phyloP scores from a whole-genome alignment of 2,888 invertebrate genomes.

The Oligia fasciuncula region DNA sequence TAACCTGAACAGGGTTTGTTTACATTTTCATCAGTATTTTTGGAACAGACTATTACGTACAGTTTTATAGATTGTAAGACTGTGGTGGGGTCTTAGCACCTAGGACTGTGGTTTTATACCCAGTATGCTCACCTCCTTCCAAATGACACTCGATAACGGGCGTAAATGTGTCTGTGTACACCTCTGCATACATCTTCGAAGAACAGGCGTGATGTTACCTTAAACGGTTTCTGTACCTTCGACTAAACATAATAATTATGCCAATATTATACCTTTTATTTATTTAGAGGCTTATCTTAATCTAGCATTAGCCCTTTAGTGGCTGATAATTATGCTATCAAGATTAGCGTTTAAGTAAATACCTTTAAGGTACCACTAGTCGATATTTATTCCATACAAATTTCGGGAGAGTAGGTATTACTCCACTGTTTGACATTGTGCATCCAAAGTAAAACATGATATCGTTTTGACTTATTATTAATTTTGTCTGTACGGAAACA shows the following conservation, averaged over 20 bases:
- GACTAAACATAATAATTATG: conserved; percentile 2
- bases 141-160: background rate
- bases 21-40: background rate
- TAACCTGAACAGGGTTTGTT: background rate
- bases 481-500: too few species aligned
- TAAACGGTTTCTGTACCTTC: background rate
- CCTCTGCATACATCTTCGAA: background rate
- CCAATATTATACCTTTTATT: conserved; percentile 29
- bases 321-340: background rate
- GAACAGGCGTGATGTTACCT: background rate
- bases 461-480: too few species aligned
- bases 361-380: background rate
- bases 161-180: background rate
- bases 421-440: too few species aligned
- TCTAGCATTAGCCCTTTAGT: conserved; percentile 5
- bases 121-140: background rate
- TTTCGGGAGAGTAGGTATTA: too few species aligned
- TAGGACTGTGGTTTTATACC: background rate
- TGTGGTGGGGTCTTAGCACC: background rate
- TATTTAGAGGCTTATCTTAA: conserved; percentile 32
- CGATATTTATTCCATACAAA: too few species aligned
- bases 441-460: too few species aligned
- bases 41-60: background rate
- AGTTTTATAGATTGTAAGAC: background rate
- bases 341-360: conserved; percentile 14